These are phyloP conservation scores for Crenichthys baileyi DNA, from an alignment of 2,797 vertebrate species.

Conservation along the genomic window DNA sequence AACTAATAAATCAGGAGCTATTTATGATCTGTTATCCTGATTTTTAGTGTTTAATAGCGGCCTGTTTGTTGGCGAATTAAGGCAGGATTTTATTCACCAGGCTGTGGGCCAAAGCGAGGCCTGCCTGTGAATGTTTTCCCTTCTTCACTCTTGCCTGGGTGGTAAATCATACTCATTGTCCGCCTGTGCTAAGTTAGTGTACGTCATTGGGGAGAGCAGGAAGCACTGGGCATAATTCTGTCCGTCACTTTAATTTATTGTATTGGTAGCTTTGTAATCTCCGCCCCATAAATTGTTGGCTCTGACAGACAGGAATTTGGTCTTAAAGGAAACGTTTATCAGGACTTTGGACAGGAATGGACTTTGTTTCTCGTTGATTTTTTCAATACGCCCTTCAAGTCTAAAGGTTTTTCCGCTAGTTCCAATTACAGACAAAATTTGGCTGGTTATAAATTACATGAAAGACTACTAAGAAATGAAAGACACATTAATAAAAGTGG, in stretches of 20 bases:
- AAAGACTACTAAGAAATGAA: slow-evolving; percentile 1
- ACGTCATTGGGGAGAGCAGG: slow-evolving; percentile 97
- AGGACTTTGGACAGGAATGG: slow-evolving; percentile 58
- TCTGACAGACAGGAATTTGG: slow-evolving; percentile 96
- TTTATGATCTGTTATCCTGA: slow-evolving; percentile 78
- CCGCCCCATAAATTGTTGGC: slow-evolving; percentile 90
- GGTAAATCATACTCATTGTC: slow-evolving; percentile 98
- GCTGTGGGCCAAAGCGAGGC: slow-evolving; percentile 78
- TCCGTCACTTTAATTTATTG: slow-evolving; percentile 98
- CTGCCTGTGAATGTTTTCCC: slow-evolving; percentile 82
- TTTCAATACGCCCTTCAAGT: slow-evolving; percentile 25
- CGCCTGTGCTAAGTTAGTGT: slow-evolving; percentile 93
- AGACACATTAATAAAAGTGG: slow-evolving; percentile 45
- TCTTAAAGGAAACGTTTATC: slow-evolving; percentile 87
- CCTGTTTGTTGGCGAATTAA: slow-evolving; percentile 81
- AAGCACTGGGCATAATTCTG: slow-evolving; percentile 99
- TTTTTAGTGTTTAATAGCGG: slow-evolving; percentile 79
- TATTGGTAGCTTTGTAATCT: slow-evolving; percentile 99
- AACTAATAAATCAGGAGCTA: slow-evolving; percentile 76
- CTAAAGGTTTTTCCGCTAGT: slow-evolving; percentile 43
- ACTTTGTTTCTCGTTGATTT: slow-evolving; percentile 30
- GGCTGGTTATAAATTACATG: slow-evolving; percentile 38
- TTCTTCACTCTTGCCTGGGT: slow-evolving; percentile 67
- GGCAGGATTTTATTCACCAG: slow-evolving; percentile 80
- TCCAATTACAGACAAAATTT: slow-evolving; percentile 58